Conservation (phyloP, 2,888 invertebrate genomes). For the Vesta saturnalis region DNA sequence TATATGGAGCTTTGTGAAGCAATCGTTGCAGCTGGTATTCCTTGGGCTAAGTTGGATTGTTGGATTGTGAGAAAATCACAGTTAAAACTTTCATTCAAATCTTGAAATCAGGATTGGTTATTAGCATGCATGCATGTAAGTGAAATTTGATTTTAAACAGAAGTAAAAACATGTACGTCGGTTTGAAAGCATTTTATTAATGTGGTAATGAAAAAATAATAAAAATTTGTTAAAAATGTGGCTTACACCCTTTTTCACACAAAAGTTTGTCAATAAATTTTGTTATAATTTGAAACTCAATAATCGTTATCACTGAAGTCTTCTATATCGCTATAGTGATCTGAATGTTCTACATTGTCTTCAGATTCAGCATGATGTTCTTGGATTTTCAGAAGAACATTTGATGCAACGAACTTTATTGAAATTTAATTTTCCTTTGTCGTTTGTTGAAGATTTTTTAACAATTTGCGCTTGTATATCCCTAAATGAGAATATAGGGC, state of each 20-base stretch:
- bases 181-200: not conserved
- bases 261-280: not conserved
- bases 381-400: not conserved
- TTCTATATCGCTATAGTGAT: too few relatives aligned
- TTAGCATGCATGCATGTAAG: too few relatives aligned
- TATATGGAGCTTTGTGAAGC: too few relatives aligned
- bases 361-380: not conserved
- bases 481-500: not conserved
- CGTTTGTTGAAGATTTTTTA: not conserved
- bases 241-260: not conserved
- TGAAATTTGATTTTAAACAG: not conserved
- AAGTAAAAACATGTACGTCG: not conserved
- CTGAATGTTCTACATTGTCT: not conserved
- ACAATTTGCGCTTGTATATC: not conserved
- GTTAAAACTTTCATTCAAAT: too few relatives aligned
- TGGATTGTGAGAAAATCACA: too few relatives aligned
- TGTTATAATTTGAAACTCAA: slow-evolving; percentile 3
- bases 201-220: not conserved
- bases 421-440: too few relatives aligned
- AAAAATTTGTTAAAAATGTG: slow-evolving; percentile 1
- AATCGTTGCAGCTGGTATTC: too few relatives aligned
- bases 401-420: not conserved
- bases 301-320: not conserved
- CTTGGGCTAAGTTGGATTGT: too few relatives aligned
- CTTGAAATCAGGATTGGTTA: too few relatives aligned